Evolutionary conservation across 2,888 invertebrate species (phyloP).

Genomic region (Endotricha flammealis): DNA sequence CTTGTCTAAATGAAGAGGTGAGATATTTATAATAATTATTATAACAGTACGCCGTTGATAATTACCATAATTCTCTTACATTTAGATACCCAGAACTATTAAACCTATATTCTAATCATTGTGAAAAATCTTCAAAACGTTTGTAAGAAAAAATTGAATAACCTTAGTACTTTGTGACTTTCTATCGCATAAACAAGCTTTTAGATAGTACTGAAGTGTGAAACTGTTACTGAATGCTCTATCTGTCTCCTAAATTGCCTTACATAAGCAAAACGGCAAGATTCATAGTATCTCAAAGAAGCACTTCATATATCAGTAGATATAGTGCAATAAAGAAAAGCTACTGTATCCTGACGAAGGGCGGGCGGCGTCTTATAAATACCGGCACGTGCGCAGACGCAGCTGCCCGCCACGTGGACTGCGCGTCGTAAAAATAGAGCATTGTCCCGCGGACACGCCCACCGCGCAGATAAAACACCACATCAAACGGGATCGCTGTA

Average conservation of each 20-base stretch:
- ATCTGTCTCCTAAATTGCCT: too few species aligned
- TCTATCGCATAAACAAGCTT: too few species aligned
- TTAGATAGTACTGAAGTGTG: too few species aligned
- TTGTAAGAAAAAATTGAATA: too few species aligned
- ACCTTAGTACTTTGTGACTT: too few species aligned
- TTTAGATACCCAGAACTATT: too few species aligned
- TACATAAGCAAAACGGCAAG: background rate
- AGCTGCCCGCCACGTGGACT: conserved; percentile 73
- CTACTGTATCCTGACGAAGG: conserved; percentile 37
- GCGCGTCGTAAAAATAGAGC: conserved; percentile 65
- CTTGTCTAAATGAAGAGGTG: background rate
- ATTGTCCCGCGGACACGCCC: conserved; percentile 72
- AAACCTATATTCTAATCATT: too few species aligned
- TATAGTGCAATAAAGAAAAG: conserved; percentile 17
- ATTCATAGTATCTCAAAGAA: background rate
- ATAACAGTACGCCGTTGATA: background rate
- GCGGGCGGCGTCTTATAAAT: conserved; percentile 61
- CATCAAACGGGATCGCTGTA: conserved; percentile 62
- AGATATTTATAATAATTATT: background rate
- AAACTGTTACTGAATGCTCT: too few species aligned
- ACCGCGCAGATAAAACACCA: conserved; percentile 70
- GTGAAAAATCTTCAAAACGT: too few species aligned
- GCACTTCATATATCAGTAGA: background rate
- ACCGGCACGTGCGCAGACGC: conserved; percentile 70
- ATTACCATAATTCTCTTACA: background rate